These are phyloP conservation scores for Climacteris rufus DNA, from an alignment of 2,113 vertebrate species.

Conservation along the genomic window DNA sequence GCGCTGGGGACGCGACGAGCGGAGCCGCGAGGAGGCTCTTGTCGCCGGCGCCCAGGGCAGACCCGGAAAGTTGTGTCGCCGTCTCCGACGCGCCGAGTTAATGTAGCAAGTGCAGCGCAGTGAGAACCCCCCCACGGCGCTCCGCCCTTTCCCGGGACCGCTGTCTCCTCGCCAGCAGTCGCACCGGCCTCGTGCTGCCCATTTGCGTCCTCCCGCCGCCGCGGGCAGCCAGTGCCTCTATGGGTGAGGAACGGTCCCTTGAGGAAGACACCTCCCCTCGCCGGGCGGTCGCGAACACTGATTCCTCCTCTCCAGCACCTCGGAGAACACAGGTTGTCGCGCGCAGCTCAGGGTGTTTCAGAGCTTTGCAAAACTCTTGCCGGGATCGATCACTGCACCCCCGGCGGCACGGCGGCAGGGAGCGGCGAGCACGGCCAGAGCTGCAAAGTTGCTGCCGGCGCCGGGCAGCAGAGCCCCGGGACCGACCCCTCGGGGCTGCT, in stretches of 20 bases:
- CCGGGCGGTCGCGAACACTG: neutral
- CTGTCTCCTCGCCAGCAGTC: conserved; percentile 36
- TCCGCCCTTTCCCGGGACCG: conserved; percentile 54
- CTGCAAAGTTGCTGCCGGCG: neutral
- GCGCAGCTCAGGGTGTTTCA: neutral
- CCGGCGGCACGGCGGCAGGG: neutral
- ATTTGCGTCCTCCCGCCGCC: neutral
- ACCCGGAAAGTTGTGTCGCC: conserved; percentile 61
- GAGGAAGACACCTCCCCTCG: neutral
- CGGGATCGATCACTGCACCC: neutral
- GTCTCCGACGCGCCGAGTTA: conserved; percentile 19
- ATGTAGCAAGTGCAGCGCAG: conserved; percentile 26
- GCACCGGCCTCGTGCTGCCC: neutral
- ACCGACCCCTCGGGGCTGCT: neutral
- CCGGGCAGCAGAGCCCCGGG: neutral
- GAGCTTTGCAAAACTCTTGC: conserved; percentile 33
- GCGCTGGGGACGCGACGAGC: neutral
- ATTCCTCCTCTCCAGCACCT: neutral
- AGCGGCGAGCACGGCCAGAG: neutral
- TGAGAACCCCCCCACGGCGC: neutral
- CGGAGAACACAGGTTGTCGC: conserved; percentile 35
- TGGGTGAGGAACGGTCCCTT: neutral
- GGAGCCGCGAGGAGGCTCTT: neutral
- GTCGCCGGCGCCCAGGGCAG: neutral
- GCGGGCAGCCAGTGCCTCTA: neutral